Evolutionary conservation across 2,113 vertebrate genomes (phyloP), one percentile per base, ranked within the genome.

Genomic region (Zootoca vivipara): DNA sequence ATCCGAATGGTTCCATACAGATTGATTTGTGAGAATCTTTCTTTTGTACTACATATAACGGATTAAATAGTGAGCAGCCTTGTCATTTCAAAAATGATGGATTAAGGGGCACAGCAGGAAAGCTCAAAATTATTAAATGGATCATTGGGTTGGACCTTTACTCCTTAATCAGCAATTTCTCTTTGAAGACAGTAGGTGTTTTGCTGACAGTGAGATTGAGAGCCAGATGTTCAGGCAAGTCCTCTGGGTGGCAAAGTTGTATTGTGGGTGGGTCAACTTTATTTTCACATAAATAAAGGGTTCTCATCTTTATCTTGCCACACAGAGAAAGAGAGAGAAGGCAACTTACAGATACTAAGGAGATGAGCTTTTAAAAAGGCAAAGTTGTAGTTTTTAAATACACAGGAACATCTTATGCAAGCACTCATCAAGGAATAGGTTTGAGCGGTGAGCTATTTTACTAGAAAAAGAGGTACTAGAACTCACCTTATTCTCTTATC

Each of bases 1-100:
- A 82, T 16, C 73, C 28, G 46, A 70, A 6, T 90, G 94, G 86
- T 93, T 92, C 91, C 90, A 75, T 90, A 92, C 30, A 92, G 58
- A 85, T 87, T 87, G 70, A 87, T 94, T 93, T 90, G 73, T 82
- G 35, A 65, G 9, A 92, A 82, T 15, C 85, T 95, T 95, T 89
- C 56, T 28, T 87, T 77, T 0, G 65, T 89, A 62, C 42, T 77
- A 10, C 9, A 70, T 87, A 38, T 92, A 95, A 93, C 78, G 46
- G 88, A 94, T 92, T 91, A 94, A 87, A 74, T 83, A 74, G 69
- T 69, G 84, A 92, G 1, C 70, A 93, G 56, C 79, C 78, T 89
- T 62, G 5, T 58, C 89, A 94, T 86, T 93, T 94, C 74, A 89
- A 70, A 95, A 94, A 85, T 89, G 62, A 89, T 90, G 77, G 85